phyloP scores from a whole-genome alignment of 2,797 vertebrate genomes.

The Sebastes baramenuke region DNA sequence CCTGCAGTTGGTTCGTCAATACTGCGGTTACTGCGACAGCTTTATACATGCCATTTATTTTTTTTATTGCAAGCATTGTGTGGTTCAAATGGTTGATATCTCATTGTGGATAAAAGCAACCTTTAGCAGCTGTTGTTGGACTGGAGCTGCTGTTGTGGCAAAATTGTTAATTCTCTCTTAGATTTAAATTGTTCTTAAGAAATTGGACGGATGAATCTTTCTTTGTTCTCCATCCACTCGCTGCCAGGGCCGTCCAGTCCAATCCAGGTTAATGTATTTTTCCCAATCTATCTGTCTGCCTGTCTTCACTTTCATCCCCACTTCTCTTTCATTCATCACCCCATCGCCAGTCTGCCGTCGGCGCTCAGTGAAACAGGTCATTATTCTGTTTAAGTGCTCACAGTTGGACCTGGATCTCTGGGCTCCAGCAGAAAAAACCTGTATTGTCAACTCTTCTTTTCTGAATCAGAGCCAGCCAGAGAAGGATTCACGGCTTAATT shows the following conservation, averaged over 20 bases:
- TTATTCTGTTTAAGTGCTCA: slow-evolving; percentile 15
- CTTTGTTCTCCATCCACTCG: neutral
- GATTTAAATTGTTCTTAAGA: neutral
- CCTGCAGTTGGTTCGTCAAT: too few relatives aligned
- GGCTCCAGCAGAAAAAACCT: slow-evolving; percentile 22
- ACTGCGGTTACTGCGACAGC: too few relatives aligned
- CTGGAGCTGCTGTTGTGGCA: neutral
- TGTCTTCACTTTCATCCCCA: neutral
- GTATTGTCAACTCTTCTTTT: neutral
- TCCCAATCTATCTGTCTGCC: neutral
- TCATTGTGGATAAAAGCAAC: neutral
- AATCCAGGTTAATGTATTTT: neutral
- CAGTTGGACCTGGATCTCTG: slow-evolving; percentile 10
- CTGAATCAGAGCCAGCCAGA: neutral
- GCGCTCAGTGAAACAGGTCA: neutral
- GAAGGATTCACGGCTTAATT: slow-evolving; percentile 41
- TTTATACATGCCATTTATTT: neutral
- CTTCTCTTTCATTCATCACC: neutral
- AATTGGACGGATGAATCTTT: neutral
- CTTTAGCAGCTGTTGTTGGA: neutral
- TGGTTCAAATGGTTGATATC: too few relatives aligned
- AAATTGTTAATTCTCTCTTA: neutral
- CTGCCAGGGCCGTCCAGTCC: neutral
- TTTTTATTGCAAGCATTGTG: neutral
- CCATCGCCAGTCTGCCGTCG: neutral